These are phyloP conservation scores for Lepidothrix coronata DNA, from an alignment of 2,113 vertebrate genomes.

Conservation along the genomic window DNA sequence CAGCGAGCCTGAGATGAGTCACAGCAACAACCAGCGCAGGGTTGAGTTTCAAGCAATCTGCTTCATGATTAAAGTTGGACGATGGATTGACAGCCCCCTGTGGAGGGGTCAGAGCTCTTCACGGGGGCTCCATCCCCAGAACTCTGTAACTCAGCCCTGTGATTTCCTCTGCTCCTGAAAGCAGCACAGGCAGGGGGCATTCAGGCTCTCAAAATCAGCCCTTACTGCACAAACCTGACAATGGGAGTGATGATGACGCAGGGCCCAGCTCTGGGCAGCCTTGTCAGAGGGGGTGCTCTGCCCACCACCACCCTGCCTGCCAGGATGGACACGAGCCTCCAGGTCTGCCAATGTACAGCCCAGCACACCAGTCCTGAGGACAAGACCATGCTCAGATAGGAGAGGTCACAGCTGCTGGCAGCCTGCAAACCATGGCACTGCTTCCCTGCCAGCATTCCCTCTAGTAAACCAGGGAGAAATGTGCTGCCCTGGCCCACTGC, in stretches of 20 bases:
- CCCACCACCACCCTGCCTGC: neutral
- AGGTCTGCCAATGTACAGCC: fast-evolving
- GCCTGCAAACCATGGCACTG: neutral
- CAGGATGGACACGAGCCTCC: neutral
- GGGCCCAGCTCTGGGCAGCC: fast-evolving
- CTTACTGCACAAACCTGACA: neutral
- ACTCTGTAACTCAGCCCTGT: neutral
- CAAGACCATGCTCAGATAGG: too few species aligned
- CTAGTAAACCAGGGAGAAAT: neutral
- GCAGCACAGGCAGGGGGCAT: neutral
- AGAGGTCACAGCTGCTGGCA: neutral
- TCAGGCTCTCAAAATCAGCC: neutral
- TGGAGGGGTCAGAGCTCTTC: neutral
- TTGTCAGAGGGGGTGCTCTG: neutral
- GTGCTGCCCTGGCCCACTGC: neutral
- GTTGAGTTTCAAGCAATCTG: neutral
- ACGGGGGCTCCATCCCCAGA: neutral
- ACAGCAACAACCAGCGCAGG: neutral
- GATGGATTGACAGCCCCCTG: neutral
- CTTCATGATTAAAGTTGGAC: neutral
- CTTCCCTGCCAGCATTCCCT: neutral
- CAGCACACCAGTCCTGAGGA: neutral
- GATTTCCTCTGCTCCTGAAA: neutral
- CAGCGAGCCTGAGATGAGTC: slow-evolving; percentile 26
- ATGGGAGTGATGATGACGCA: fast-evolving